Conservation (phyloP, 2,113 vertebrate genomes). For the Sitta europaea region DNA sequence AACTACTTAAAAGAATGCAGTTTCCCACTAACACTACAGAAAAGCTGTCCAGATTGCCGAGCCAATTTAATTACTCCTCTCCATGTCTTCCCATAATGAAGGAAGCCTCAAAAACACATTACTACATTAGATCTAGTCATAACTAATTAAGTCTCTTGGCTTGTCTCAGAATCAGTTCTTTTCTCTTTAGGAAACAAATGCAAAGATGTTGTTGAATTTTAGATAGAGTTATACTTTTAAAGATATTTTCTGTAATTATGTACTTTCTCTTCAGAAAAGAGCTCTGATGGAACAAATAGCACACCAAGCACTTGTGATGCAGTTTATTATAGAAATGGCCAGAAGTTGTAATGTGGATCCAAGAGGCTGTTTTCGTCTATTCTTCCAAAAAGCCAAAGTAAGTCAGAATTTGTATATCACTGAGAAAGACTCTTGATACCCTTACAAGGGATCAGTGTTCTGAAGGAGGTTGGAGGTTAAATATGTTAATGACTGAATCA, state of each 20-base stretch:
- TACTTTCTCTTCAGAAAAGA: slow-evolving; percentile 79
- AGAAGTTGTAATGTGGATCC: slow-evolving; percentile 86
- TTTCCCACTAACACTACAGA: not conserved
- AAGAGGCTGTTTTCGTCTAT: slow-evolving; percentile 88
- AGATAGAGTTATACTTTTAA: not conserved
- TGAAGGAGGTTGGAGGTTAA: not conserved
- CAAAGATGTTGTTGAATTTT: not conserved
- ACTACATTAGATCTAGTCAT: not conserved
- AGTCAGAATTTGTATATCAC: slow-evolving; percentile 25
- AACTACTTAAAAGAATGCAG: not conserved
- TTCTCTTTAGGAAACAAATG: not conserved
- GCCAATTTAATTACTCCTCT: not conserved
- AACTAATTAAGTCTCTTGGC: not conserved
- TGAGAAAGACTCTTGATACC: not conserved
- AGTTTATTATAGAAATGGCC: slow-evolving; percentile 94
- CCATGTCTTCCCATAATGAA: not conserved
- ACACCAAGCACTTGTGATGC: slow-evolving; percentile 93
- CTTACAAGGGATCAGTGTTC: not conserved
- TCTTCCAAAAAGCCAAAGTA: slow-evolving; percentile 96
- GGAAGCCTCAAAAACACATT: not conserved
- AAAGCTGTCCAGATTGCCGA: not conserved
- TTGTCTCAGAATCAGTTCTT: not conserved
- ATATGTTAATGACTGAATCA: not conserved
- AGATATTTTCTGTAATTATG: not conserved
- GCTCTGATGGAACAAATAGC: slow-evolving; percentile 93